Evolutionary conservation across 2,113 vertebrate species (phyloP).

Genomic region (Hyaena hyaena): DNA sequence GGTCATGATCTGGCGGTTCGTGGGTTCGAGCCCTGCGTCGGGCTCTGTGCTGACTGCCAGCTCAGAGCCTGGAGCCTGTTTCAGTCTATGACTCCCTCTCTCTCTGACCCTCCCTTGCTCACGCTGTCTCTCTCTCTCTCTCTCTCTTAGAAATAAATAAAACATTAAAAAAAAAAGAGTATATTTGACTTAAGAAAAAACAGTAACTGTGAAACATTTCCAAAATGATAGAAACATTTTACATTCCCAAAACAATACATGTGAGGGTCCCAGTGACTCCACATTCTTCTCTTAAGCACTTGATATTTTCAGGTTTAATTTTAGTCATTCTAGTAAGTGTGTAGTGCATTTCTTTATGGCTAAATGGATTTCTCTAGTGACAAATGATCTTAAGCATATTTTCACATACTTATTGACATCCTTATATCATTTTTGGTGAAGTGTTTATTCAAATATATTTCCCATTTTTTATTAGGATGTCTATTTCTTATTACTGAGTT

Average conservation of each 20-base stretch:
- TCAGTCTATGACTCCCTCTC: too few species aligned
- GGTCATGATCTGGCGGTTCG: too few species aligned
- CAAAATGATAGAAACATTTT: background rate
- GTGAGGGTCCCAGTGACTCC: background rate
- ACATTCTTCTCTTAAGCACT: background rate
- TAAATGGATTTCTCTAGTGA: background rate
- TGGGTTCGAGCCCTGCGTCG: too few species aligned
- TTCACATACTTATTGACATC: background rate
- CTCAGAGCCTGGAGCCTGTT: too few species aligned
- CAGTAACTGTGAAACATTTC: background rate
- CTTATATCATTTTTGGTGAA: background rate
- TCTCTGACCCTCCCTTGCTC: too few species aligned
- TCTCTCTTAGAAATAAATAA: too few species aligned
- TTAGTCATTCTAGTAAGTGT: background rate
- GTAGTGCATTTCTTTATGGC: background rate
- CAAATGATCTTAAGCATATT: background rate
- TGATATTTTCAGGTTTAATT: constrained; percentile 3
- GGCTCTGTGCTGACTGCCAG: too few species aligned
- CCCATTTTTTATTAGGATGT: background rate
- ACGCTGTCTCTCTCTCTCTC: too few species aligned
- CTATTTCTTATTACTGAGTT: constrained; percentile 41
- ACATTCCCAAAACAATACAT: background rate
- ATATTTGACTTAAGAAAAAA: background rate
- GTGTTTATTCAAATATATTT: background rate
- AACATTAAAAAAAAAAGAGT: background rate